Evolutionary conservation across 2,888 invertebrate genomes (phyloP), one percentile per base, ranked within the genome.

Genomic region (Thera obeliscata): DNA sequence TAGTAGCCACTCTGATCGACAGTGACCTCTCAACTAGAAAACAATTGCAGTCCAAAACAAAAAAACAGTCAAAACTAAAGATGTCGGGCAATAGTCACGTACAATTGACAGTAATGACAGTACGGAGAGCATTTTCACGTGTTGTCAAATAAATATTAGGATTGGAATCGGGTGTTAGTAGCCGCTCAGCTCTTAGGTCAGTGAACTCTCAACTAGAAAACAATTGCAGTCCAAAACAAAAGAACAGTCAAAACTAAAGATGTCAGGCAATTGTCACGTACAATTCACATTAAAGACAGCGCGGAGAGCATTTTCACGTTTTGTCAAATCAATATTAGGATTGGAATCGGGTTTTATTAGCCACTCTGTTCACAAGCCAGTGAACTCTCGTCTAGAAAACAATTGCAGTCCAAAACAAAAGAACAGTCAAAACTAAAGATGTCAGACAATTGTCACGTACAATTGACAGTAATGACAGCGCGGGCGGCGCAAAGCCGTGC

Each of bases 401-500:
- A 69, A 61, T 61, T 46, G 61, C 50, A 9, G 2, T 6, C 49
- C 7, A 41, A 60, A 67, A 67, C 66, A 71, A 71, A 71, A 67
- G 60, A 60, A 55, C 62, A 33, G 62, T 57, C 61, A 72, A 61
- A 69, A 67, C 67, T 63, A 67, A 72, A 73, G 68, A 68, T 50
- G 70, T 72, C 74, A 70, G 49, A n/a, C 73, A 73, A 76, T 78
- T 80, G 79, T 80, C 79, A 76, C 78, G 66, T 69, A 67, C 64
- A 52, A 63, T 58, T 70, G 74, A 70, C 69, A 68, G 72, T 70
- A 70, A 70, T 69, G 73, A 68, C 73, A 72, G 64, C 66, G 63
- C 66, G 65, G 71, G 66, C 68, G 74, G 76, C 70, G 71, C 74
- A 74, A 64, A 69, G 78, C 77, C 73, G 75, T 36, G 78, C 80